These are phyloP conservation scores for Brienomyrus longianalis DNA, from an alignment of 2,113 vertebrate species.

Conservation along the genomic window DNA sequence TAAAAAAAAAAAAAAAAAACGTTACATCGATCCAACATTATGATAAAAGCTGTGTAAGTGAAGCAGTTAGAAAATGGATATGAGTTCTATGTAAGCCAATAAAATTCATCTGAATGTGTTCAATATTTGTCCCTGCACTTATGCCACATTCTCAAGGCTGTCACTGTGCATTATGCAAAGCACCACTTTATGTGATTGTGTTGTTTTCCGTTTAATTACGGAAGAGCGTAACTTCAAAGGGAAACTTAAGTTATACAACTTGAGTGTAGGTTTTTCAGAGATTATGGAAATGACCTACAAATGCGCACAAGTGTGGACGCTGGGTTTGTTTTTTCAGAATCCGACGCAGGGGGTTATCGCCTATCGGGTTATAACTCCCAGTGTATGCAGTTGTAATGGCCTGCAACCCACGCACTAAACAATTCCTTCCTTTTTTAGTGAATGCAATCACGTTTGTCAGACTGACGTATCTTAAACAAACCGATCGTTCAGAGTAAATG, in stretches of 20 bases:
- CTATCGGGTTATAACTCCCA: background rate
- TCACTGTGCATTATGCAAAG: background rate
- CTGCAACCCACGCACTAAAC: background rate
- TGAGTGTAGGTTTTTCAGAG: background rate
- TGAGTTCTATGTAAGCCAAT: background rate
- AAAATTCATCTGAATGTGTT: background rate
- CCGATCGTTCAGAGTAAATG: background rate
- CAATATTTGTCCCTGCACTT: background rate
- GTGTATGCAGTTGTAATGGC: background rate
- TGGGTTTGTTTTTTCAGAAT: background rate
- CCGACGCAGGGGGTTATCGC: background rate
- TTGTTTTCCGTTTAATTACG: background rate
- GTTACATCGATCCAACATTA: background rate
- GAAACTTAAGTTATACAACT: background rate
- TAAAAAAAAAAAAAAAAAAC: background rate
- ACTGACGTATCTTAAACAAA: background rate
- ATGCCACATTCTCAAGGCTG: background rate
- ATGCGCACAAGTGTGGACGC: background rate
- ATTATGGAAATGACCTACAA: background rate
- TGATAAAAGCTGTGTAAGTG: background rate
- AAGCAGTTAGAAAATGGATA: background rate
- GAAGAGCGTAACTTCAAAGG: background rate
- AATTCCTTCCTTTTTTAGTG: background rate
- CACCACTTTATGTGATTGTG: background rate
- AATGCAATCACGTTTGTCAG: background rate